Evolutionary conservation across 1,140 invertebrate species (phyloP), one percentile per base, ranked within the genome.

Genomic region (Varroa destructor): DNA sequence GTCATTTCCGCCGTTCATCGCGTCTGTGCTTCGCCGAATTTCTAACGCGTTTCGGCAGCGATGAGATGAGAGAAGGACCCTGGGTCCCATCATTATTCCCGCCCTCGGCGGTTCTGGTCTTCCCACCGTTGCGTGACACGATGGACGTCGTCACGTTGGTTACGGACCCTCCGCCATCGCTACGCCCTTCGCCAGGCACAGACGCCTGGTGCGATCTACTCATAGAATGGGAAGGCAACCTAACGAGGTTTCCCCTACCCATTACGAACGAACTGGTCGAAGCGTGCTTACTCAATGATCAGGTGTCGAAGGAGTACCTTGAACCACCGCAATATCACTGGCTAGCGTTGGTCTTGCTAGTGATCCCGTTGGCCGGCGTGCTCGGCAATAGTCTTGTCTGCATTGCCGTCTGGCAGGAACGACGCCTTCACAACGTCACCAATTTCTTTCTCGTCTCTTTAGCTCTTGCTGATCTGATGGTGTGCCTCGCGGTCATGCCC

Each of bases 391-490:
- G 91, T 72, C 82, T 96, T 42, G 93, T 97, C 54, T 93, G 91
- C 79, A 81, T 93, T 74, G 91, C 91, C 0, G 82, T 97, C 43
- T 87, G 87, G 73, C 80, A 90, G 70, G 90, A 94, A 81, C 84
- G 87, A 71, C 83, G 86, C 75, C 84, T 97, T 74, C 88, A 95
- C 78, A 93, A 93, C 76, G 88, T 94, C 40, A 96, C 93, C 58
- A 96, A 97, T 81, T 92, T 93, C 79, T 93, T 97, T 79, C 85
- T 97, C 71, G 82, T 95, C 71, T 95, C 92, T 54, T 80, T 97
- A 78, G 91, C 93, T 10, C 86, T 95, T 57, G 91, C 93, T 46
- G 93, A 97, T 82, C 83, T 97, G 36, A 83, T 97, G 56, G 92
- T 97, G 76, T 89, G 88, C 76, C 80, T 91, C 57, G 87, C 92